Conservation (phyloP, 2,113 vertebrate genomes). For the Telmatochromis sp. region DNA sequence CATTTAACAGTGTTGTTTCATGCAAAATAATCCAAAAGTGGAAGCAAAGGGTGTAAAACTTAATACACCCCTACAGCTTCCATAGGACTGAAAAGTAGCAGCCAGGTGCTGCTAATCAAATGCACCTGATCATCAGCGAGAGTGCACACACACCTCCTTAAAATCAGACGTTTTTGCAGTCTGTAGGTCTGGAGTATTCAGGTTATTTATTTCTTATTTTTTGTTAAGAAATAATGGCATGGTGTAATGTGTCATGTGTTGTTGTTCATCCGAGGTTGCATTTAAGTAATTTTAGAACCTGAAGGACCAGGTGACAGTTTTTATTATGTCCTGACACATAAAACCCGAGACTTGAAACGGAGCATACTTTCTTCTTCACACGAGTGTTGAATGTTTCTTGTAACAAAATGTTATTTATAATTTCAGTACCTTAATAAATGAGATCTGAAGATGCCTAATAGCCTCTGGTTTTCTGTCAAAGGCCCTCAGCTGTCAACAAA, state of each 20-base stretch:
- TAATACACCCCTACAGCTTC: background rate
- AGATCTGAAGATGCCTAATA: background rate
- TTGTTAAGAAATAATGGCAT: background rate
- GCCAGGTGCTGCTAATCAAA: background rate
- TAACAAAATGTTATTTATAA: background rate
- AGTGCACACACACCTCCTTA: accelerated
- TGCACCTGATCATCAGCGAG: background rate
- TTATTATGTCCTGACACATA: background rate
- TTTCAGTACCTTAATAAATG: background rate
- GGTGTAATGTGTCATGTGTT: background rate
- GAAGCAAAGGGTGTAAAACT: background rate
- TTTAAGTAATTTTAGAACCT: background rate
- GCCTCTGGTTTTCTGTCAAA: background rate
- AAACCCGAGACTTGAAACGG: background rate
- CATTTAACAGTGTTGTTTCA: background rate
- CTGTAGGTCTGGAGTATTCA: background rate
- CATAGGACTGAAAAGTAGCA: background rate
- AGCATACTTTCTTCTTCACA: background rate
- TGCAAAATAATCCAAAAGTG: background rate
- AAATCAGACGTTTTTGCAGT: background rate
- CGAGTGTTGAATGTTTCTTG: background rate
- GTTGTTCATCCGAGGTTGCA: background rate
- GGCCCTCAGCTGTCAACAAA: background rate
- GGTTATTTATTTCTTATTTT: background rate
- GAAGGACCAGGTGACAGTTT: background rate